Evolutionary conservation across 2,888 invertebrate genomes (phyloP), one percentile per base, ranked within the genome.

Genomic region (Trachelus troglodyta): DNA sequence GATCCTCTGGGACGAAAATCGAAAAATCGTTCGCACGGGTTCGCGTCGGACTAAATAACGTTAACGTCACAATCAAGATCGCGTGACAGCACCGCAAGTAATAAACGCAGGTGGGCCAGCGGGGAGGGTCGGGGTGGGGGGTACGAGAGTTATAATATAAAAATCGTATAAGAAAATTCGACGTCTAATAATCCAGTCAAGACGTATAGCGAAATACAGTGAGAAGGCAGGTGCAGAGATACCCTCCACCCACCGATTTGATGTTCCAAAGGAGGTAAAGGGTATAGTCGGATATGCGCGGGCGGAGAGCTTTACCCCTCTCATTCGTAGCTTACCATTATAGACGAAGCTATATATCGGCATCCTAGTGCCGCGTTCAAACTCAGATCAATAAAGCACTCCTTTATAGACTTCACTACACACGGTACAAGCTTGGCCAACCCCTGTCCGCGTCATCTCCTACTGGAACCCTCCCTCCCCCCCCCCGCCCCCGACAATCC

Each of bases 371-470:
- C 87, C 74, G 87, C 89, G 88, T 89, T 90, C 89, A 89, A 90
- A 90, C 90, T 87, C 87, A 90, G 90, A 91, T 91, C 90, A 91
- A 90, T 91, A 90, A 91, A 90, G 90, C 89, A 89, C 88, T 89
- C 90, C 89, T 90, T 90, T 89, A 90, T 90, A 90, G 89, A 90
- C 90, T 90, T 89, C 86, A 79, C 89, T 88, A 88, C 88, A 88
- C 87, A 87, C 88, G 85, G 87, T 87, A 89, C 88, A 87, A 88
- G 88, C 89, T 88, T 85, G 86, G 86, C 84, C 87, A 82, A 85
- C 86, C 87, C 85, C 84, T 81, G 83, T 75, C 81, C 76, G 73
- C 75, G 80, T 76, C 79, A 71, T 82, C 78, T 76, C 79, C 69
- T 76, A 56, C 56, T 56, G 56, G 56, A 56, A 56, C 78, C 79